Evolutionary conservation across 2,797 vertebrate genomes (phyloP), one percentile per base, ranked within the genome.

Genomic region (Meda fulgida): DNA sequence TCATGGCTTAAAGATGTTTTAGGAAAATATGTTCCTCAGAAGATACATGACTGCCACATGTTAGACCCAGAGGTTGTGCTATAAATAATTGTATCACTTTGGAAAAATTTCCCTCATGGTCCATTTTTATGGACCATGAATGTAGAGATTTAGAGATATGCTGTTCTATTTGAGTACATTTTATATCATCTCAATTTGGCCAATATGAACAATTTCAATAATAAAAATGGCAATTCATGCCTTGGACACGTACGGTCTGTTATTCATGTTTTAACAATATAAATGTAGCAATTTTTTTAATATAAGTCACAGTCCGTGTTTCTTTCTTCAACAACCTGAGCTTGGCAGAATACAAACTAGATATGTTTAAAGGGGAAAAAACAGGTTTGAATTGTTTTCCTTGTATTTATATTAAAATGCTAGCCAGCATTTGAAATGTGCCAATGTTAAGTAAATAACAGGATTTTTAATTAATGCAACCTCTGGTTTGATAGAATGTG

Each of bases 1-100:
- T 69, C 67, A 78, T 67, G 66, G 26, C 83, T 70, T 51, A 10
- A 78, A 84, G 72, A 84, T 77, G 65, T 78, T 14, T 84, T 78
- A 53, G 36, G 73, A 77, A 77, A 78, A 71, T 38, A 19, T 14
- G 36, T 55, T 18, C 26, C n/a, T 38, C 46, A 55, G 48, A 81
- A 70, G 34, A 70, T 40, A 77, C 60, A 53, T 18, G 58, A 83
- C 10, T 16, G 34, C 81, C 72, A 77, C 63, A 77, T 69, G 63
- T 66, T 34, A 40, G 34, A 80, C 46, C 16, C 69, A 72, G 40
- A 46, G 21, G 69, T n/a, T 18, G 40, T 14, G 3, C 38, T 46
- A 71, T 43, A 46, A 71, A 71, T 43, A 70, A 71, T 7, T 43
- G 1, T 5, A 38, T 71, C 13, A 6, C 36, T 70, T 40, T 3